Evolutionary conservation across 2,888 invertebrate genomes (phyloP).

Genomic region (Sialis lutaria): DNA sequence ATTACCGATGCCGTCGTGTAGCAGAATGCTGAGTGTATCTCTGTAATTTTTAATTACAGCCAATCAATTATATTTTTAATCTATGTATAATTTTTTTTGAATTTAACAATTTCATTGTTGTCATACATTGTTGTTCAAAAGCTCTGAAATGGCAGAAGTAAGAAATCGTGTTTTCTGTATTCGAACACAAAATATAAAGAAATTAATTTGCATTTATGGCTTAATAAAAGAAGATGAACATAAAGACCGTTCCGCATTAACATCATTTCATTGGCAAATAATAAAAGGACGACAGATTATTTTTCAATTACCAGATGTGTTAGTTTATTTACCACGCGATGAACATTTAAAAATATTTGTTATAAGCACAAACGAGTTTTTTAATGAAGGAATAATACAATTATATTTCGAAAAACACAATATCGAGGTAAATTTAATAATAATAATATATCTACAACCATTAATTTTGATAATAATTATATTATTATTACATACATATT

Average conservation of each 20-base stretch:
- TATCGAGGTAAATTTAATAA: constrained; percentile 4
- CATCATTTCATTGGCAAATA: constrained; percentile 5
- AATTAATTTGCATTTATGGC: constrained; percentile 5
- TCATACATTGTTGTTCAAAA: background rate
- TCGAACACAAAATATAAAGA: constrained; percentile 3
- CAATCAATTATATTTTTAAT: too few relatives aligned
- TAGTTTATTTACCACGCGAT: constrained; percentile 5
- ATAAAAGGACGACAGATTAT: constrained; percentile 8
- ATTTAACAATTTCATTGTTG: too few relatives aligned
- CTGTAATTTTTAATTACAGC: too few relatives aligned
- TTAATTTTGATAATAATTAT: background rate
- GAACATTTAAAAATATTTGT: constrained; percentile 5
- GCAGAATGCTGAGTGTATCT: too few relatives aligned
- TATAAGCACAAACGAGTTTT: constrained; percentile 5
- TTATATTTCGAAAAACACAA: constrained; percentile 5
- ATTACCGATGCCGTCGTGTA: too few relatives aligned
- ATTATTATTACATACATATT: background rate
- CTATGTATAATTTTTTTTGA: too few relatives aligned
- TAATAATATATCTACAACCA: background rate
- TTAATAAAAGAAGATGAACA: constrained; percentile 4
- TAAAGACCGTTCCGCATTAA: constrained; percentile 5
- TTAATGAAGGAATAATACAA: constrained; percentile 2
- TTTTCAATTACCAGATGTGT: constrained; percentile 7
- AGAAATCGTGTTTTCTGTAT: background rate
- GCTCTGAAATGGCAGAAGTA: background rate